A percentile compares a stretch with the other conserved stretches of the same genome.
Conservation (phyloP, 1,140 invertebrate species). For the Drepana arcuata region DNA sequence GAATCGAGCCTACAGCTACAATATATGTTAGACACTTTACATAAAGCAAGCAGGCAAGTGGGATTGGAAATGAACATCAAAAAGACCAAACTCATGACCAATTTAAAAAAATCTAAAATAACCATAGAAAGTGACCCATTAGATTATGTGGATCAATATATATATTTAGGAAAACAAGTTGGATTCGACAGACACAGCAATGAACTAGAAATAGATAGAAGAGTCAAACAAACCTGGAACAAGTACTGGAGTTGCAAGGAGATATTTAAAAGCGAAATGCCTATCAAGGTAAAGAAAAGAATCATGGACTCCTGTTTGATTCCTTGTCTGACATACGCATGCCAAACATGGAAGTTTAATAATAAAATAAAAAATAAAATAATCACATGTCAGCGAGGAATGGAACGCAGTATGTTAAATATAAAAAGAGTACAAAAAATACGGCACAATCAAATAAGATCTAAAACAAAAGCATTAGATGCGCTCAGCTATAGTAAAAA, state of each 20-base stretch:
- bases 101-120: background rate
- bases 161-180: conserved; percentile 10
- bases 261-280: conserved; percentile 2
- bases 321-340: background rate
- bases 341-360: background rate
- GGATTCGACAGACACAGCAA: conserved; percentile 3
- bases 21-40: conserved; percentile 4
- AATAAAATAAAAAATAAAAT: conserved; percentile 5
- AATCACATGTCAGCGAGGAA: background rate
- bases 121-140: too few species aligned
- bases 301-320: background rate
- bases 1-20: conserved; percentile 3
- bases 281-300: conserved; percentile 1
- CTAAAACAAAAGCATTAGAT: background rate
- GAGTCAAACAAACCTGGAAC: conserved; percentile 1
- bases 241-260: conserved; percentile 4
- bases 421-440: background rate
- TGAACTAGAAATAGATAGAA: conserved; percentile 1
- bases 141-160: conserved; percentile 6
- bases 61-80: conserved; percentile 4
- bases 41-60: conserved; percentile 2
- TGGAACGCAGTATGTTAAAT: conserved; percentile 2
- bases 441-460: background rate
- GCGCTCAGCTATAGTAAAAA: background rate
- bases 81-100: conserved; percentile 9